Evolutionary conservation across 2,113 vertebrate genomes (phyloP).

Genomic region (Argyrosomus japonicus): DNA sequence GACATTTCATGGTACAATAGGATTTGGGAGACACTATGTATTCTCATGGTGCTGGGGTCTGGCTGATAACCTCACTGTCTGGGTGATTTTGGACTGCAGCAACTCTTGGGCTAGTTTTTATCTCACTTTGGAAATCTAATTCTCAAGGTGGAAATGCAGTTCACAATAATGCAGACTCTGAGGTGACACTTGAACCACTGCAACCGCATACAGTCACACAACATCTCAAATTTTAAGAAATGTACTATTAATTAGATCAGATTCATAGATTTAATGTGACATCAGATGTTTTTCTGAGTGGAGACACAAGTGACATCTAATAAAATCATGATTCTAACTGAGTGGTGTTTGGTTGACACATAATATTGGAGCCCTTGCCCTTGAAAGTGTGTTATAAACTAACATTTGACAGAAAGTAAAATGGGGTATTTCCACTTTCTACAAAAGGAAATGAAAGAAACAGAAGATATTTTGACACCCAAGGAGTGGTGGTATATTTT

Average conservation of each 20-base stretch:
- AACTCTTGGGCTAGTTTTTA: constrained; percentile 57
- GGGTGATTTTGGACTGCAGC: constrained; percentile 61
- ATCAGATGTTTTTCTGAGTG: constrained; percentile 22
- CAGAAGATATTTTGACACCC: neutral
- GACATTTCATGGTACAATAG: constrained; percentile 81
- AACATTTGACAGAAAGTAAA: constrained; percentile 13
- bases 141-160: constrained; percentile 61
- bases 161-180: constrained; percentile 30
- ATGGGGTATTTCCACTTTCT: constrained; percentile 7
- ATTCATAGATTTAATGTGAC: constrained; percentile 31
- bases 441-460: neutral
- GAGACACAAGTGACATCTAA: constrained; percentile 26
- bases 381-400: neutral
- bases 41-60: constrained; percentile 69
- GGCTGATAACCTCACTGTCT: constrained; percentile 74
- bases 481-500: neutral
- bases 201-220: constrained; percentile 20
- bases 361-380: constrained; percentile 2
- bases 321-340: constrained; percentile 35
- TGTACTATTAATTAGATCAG: constrained; percentile 17
- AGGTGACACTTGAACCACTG: constrained; percentile 27
- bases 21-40: constrained; percentile 77
- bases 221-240: neutral
- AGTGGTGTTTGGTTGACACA: constrained; percentile 17
- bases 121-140: constrained; percentile 68